Percentiles rank a stretch among this genome's conserved stretches.
Conservation (phyloP, 2,113 vertebrate species). For the Silurus asotus region DNA sequence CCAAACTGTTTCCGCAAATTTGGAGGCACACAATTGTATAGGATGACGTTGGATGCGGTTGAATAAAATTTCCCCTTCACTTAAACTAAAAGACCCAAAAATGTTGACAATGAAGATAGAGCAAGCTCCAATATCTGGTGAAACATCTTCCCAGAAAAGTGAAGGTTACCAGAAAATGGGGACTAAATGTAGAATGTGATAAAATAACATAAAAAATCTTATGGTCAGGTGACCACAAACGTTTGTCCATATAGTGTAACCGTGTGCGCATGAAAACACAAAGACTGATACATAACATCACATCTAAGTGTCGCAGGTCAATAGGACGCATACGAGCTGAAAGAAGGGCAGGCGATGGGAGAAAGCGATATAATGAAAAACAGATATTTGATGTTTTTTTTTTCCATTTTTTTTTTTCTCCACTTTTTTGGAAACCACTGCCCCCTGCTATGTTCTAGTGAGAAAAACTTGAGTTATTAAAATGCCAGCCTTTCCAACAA, state of each 20-base stretch:
- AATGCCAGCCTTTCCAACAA: conserved; percentile 78
- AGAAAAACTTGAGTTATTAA: conserved; percentile 79
- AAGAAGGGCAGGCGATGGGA: background rate
- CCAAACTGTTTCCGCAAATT: too few species aligned
- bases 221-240: too few species aligned
- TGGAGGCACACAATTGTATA: too few species aligned
- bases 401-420: conserved; percentile 52
- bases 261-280: background rate
- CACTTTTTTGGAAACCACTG: background rate
- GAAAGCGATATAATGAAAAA: background rate
- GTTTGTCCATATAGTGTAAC: background rate
- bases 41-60: too few species aligned
- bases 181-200: too few species aligned
- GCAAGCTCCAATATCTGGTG: too few species aligned
- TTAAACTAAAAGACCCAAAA: too few species aligned
- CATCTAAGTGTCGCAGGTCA: background rate
- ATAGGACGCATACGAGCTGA: background rate
- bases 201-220: too few species aligned
- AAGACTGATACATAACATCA: background rate
- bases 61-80: too few species aligned
- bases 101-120: too few species aligned
- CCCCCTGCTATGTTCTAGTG: conserved; percentile 58
- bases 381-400: conserved; percentile 70
- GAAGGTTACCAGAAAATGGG: too few species aligned
- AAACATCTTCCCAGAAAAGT: too few species aligned